Evolutionary conservation across 2,888 invertebrate genomes (phyloP).

Genomic region (Ornithoptera alexandrae): DNA sequence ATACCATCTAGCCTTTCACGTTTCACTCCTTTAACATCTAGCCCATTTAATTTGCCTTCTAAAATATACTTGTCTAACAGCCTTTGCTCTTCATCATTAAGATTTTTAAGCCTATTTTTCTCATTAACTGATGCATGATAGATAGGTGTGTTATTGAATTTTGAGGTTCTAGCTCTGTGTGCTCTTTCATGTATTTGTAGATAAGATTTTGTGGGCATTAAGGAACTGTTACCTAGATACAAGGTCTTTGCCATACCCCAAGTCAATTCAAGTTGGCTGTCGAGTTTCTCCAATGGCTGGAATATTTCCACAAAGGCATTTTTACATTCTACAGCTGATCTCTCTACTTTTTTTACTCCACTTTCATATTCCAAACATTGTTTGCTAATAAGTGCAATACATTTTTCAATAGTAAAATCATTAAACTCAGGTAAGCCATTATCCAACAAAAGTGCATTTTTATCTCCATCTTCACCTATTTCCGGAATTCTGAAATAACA

Average conservation of each 20-base stretch:
- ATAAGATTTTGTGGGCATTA: constrained; percentile 90
- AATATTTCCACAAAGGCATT: constrained; percentile 85
- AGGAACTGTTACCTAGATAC: constrained; percentile 87
- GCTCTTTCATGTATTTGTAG: constrained; percentile 90
- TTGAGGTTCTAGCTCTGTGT: constrained; percentile 84
- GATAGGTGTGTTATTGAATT: constrained; percentile 85
- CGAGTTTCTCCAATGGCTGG: constrained; percentile 86
- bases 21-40: constrained; percentile 81
- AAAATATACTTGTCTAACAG: constrained; percentile 88
- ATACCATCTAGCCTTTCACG: constrained; percentile 63
- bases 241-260: constrained; percentile 94
- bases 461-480: constrained; percentile 90
- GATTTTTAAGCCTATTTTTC: constrained; percentile 63
- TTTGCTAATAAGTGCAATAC: constrained; percentile 90
- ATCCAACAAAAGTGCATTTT: constrained; percentile 86
- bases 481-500: constrained; percentile 84
- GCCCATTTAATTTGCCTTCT: constrained; percentile 91
- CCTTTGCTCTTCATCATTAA: constrained; percentile 83
- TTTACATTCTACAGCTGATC: constrained; percentile 60
- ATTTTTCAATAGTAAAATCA: constrained; percentile 89
- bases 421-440: constrained; percentile 90
- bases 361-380: constrained; percentile 90
- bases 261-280: constrained; percentile 87
- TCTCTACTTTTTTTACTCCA: constrained; percentile 84
- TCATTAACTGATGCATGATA: constrained; percentile 84